phyloP scores from a whole-genome alignment of 2,113 vertebrate genomes.

The Microtus montanus region DNA sequence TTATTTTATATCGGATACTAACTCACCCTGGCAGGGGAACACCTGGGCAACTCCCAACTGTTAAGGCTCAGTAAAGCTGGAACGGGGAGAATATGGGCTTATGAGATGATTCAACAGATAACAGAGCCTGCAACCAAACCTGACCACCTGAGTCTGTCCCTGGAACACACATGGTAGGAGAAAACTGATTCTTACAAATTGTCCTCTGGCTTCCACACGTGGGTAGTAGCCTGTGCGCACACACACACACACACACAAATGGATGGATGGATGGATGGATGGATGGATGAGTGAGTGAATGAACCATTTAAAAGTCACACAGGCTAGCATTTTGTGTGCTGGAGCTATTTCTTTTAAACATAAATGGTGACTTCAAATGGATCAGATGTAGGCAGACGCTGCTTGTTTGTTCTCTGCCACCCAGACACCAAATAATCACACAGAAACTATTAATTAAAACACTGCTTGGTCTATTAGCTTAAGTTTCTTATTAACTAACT shows the following conservation, averaged over 20 bases:
- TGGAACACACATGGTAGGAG: neutral
- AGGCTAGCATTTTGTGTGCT: neutral
- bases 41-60: neutral
- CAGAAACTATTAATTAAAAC: too few species aligned
- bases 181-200: neutral
- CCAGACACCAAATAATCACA: too few species aligned
- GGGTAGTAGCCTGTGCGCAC: neutral
- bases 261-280: too few species aligned
- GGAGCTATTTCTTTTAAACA: neutral
- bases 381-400: neutral
- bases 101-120: neutral
- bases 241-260: neutral
- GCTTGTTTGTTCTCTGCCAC: too few species aligned
- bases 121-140: neutral
- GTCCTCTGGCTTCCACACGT: neutral
- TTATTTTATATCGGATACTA: neutral
- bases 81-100: neutral
- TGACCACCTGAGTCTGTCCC: neutral
- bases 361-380: neutral
- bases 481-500: too few species aligned
- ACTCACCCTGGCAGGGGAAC: neutral
- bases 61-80: neutral
- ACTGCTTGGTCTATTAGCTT: too few species aligned
- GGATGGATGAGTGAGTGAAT: rapidly evolving
- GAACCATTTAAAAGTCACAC: neutral